Evolutionary conservation across 2,797 vertebrate genomes (phyloP).

Genomic region (Argya squamiceps): DNA sequence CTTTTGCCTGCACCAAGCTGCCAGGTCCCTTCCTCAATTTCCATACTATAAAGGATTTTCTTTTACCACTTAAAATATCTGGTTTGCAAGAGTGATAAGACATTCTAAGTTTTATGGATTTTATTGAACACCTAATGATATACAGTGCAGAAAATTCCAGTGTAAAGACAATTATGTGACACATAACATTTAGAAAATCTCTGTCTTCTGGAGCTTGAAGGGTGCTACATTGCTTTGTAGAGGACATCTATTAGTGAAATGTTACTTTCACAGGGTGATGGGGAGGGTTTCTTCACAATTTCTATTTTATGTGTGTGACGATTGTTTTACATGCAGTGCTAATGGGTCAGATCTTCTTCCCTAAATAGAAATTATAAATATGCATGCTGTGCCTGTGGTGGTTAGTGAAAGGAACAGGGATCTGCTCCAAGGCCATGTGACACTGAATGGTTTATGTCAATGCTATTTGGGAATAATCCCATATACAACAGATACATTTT

Average conservation of each 20-base stretch:
- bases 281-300: background rate
- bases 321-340: background rate
- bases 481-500: background rate
- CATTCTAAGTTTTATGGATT: background rate
- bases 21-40: background rate
- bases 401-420: background rate
- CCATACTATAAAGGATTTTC: background rate
- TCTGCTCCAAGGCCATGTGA: background rate
- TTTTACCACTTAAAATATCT: background rate
- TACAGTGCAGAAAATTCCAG: background rate
- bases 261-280: background rate
- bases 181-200: background rate
- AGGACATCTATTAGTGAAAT: background rate
- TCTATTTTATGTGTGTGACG: fast-evolving
- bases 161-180: background rate
- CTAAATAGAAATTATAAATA: background rate
- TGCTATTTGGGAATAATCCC: background rate
- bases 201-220: background rate
- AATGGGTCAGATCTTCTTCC: background rate
- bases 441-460: background rate
- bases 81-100: background rate
- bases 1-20: background rate
- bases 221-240: background rate
- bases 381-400: background rate
- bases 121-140: background rate